phyloP scores from a whole-genome alignment of 2,888 invertebrate genomes.

The Protophormia terraenovae region DNA sequence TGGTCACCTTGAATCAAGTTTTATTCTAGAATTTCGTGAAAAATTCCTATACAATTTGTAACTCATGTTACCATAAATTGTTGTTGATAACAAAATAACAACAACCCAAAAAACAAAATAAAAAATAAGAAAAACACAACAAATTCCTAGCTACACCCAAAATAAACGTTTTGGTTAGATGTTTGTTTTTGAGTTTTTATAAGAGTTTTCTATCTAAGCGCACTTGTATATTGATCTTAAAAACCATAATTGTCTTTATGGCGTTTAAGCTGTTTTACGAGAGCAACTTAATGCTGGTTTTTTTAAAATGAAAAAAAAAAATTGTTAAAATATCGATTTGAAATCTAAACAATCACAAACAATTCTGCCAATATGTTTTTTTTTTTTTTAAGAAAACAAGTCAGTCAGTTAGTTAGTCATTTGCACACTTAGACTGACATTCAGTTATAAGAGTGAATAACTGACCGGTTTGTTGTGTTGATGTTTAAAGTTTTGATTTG shows the following conservation, averaged over 20 bases:
- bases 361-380: conserved; percentile 24
- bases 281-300: not conserved
- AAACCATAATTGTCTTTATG: conserved; percentile 48
- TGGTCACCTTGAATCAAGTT: conserved; percentile 24
- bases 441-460: conserved; percentile 16
- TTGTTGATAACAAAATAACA: conserved; percentile 49
- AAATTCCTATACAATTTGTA: conserved; percentile 55
- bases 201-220: conserved; percentile 22
- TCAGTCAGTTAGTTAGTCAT: not conserved
- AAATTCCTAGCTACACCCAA: conserved; percentile 58
- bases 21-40: not conserved
- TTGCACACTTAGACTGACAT: too few species aligned
- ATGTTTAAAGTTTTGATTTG: not conserved
- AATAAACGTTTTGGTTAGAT: conserved; percentile 41
- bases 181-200: not conserved
- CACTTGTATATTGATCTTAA: conserved; percentile 59
- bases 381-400: not conserved
- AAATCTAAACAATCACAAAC: conserved; percentile 10
- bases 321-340: not conserved
- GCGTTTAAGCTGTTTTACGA: conserved; percentile 26
- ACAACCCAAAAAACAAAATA: conserved; percentile 19
- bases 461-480: conserved; percentile 40
- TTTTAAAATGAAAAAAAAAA: not conserved
- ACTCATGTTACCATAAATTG: conserved; percentile 47
- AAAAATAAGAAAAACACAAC: not conserved